Percentiles rank a stretch among this genome's conserved stretches.
Conservation (phyloP, 2,113 vertebrate genomes). For the Melozone crissalis region DNA sequence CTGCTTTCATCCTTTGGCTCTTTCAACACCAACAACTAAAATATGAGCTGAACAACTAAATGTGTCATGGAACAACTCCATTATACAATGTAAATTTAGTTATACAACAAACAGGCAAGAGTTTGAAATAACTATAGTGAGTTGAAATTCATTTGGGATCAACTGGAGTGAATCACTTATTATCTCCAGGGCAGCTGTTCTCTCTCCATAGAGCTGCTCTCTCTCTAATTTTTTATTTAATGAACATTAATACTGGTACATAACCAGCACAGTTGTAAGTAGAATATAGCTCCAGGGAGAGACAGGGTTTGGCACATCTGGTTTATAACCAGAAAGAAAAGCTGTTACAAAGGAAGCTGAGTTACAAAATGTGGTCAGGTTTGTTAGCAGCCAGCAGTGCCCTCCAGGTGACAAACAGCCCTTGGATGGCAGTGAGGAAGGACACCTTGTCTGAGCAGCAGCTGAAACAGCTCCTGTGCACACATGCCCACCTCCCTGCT, state of each 20-base stretch:
- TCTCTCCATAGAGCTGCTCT: neutral
- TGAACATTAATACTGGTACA: neutral
- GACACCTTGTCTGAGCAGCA: neutral
- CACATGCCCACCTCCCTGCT: neutral
- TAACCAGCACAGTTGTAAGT: neutral
- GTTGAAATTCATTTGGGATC: slow-evolving; percentile 13
- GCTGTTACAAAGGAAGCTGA: neutral
- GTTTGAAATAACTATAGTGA: slow-evolving; percentile 6
- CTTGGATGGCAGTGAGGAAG: neutral
- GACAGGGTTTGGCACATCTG: neutral
- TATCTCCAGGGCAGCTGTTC: slow-evolving; percentile 39
- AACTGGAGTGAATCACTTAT: neutral
- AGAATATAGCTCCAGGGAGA: neutral
- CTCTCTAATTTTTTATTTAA: slow-evolving; percentile 4
- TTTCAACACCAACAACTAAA: neutral
- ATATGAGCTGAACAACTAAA: neutral
- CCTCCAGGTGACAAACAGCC: neutral
- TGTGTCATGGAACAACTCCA: neutral
- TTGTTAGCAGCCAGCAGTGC: neutral
- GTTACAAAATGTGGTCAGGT: neutral
- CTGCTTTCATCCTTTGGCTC: neutral
- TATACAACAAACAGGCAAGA: slow-evolving; percentile 26
- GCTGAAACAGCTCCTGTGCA: neutral
- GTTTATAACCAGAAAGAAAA: slow-evolving; percentile 5
- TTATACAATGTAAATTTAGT: slow-evolving; percentile 18